Evolutionary conservation across 2,888 invertebrate species (phyloP).

Genomic region (Nebria salina): DNA sequence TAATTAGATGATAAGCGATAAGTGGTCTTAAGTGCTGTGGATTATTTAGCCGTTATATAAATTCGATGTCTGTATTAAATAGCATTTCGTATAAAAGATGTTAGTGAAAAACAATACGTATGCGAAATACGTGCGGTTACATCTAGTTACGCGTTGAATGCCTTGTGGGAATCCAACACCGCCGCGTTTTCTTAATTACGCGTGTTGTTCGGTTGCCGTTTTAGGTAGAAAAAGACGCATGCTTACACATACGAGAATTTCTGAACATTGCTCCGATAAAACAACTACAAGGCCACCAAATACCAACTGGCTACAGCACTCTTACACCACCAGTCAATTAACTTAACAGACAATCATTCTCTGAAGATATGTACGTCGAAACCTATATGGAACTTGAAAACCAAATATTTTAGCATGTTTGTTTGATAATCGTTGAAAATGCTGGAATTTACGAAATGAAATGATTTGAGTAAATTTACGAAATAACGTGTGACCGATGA

Average conservation of each 20-base stretch:
- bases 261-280: conserved; percentile 23
- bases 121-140: not conserved
- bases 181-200: not conserved
- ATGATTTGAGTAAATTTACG: too few relatives aligned
- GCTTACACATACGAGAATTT: conserved; percentile 35
- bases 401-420: too few relatives aligned
- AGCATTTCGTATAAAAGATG: not conserved
- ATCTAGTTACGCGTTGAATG: not conserved
- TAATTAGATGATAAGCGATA: too few relatives aligned
- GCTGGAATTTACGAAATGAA: too few relatives aligned
- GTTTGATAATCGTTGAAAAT: too few relatives aligned
- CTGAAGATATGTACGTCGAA: conserved; percentile 36
- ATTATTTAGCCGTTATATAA: too few relatives aligned
- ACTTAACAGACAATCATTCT: conserved; percentile 54
- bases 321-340: conserved; percentile 54
- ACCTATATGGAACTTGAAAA: too few relatives aligned
- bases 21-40: too few relatives aligned
- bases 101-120: not conserved
- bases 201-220: conserved; percentile 5
- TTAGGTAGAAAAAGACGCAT: conserved; percentile 26
- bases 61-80: too few relatives aligned
- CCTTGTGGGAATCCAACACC: not conserved
- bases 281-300: not conserved
- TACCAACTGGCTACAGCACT: not conserved
- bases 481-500: too few relatives aligned